Evolutionary conservation across 2,113 vertebrate genomes (phyloP), one percentile per base, ranked within the genome.

Genomic region (Bambusicola thoracicus): DNA sequence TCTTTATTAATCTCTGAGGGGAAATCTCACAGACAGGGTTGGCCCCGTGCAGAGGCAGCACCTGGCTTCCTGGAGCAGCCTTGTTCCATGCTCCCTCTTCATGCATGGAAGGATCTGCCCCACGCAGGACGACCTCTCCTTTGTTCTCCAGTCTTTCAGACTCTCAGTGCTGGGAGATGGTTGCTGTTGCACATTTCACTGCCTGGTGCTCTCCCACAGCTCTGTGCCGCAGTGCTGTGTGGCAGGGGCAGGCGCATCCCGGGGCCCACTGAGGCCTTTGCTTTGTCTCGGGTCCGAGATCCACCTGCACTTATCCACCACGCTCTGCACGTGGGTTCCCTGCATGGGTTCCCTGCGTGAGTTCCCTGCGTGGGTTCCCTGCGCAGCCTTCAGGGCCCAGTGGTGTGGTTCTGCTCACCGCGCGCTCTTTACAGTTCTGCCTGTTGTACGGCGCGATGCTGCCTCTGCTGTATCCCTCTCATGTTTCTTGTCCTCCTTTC

Each of bases 1-100:
- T 38, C 55, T 51, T 63, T 13, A 55, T 18, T 16, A 80, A 43
- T 63, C 9, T 3, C 51, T 66, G 18, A 68, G 87, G 69, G 43
- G 36, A 76, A 76, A 34, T 62, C 34, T 82, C 0, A 0, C 1
- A 0, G 46, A 32, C 16, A 18, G 1, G 25, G 53, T 13, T 2
- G 2, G 27, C 11, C 5, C 19, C 6, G 5, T 25, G 13, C 53
- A 68, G 77, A 46, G 53, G 19, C 36, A 24, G 1, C 20, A 4
- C 12, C 19, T 44, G 25, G 53, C 27, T 56, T 40, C 78, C 44
- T 0, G 0, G 53, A n/a, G 82, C 46, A 36, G 36, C 24, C 67
- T 73, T 34, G 6, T 58, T 41, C 32, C 8, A 10, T 46, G 41
- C 36, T 10, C 29, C 74, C 32, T 59, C 48, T 74, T 44, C 5